These are phyloP conservation scores for Phengaris alcon DNA, from an alignment of 2,888 invertebrate species.

Conservation along the genomic window DNA sequence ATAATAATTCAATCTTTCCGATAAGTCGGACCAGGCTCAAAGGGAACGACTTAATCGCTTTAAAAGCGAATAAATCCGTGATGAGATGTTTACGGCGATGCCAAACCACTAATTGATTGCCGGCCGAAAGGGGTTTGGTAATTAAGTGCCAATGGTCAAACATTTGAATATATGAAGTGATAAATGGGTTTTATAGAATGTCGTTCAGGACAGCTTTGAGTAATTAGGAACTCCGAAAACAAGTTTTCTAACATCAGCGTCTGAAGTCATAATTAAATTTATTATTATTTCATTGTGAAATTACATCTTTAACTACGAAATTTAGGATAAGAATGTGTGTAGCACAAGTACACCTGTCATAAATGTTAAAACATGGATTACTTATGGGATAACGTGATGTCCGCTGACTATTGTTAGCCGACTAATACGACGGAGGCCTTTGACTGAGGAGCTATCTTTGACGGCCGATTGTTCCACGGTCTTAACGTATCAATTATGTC, in stretches of 20 bases:
- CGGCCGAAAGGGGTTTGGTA: slow-evolving; percentile 42
- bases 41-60: slow-evolving; percentile 66
- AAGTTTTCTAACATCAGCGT: neutral
- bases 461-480: slow-evolving; percentile 72
- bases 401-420: slow-evolving; percentile 5
- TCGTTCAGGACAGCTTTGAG: neutral
- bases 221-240: neutral
- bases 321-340: too few species aligned
- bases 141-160: slow-evolving; percentile 39
- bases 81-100: slow-evolving; percentile 49
- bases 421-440: slow-evolving; percentile 39
- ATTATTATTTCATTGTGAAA: too few species aligned
- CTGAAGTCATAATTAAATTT: neutral
- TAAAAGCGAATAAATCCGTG: slow-evolving; percentile 54
- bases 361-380: slow-evolving; percentile 16
- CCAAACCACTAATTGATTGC: slow-evolving; percentile 51
- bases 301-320: too few species aligned
- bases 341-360: neutral
- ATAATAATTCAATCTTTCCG: slow-evolving; percentile 72
- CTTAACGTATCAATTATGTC: slow-evolving; percentile 79
- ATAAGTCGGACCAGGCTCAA: slow-evolving; percentile 59
- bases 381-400: neutral
- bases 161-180: slow-evolving; percentile 15
- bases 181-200: slow-evolving; percentile 12
- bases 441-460: slow-evolving; percentile 52